Percentiles rank a stretch among this genome's conserved stretches.
Conservation (phyloP, 1,140 invertebrate species). For the Conus ventricosus region DNA sequence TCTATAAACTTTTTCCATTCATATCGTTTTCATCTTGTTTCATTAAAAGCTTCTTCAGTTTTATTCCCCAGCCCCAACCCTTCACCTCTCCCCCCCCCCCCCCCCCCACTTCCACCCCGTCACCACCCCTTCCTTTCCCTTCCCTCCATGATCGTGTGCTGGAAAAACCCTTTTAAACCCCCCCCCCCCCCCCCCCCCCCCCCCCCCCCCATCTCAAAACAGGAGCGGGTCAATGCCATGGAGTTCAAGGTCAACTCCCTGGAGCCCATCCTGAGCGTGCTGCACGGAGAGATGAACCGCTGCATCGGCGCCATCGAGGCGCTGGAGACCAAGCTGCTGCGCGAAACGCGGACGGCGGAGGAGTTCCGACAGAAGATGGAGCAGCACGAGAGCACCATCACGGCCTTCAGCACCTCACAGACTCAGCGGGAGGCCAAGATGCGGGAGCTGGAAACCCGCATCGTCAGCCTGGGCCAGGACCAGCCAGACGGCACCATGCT, state of each 20-base stretch:
- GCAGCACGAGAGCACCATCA: conserved; percentile 46
- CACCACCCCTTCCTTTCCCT: not conserved
- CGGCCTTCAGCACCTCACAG: conserved; percentile 46
- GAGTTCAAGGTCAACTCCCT: conserved; percentile 55
- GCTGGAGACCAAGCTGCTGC: conserved; percentile 30
- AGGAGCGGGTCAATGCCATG: conserved; percentile 13
- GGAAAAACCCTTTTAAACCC: too few species aligned
- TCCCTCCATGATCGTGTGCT: too few species aligned
- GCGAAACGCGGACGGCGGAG: conserved; percentile 28
- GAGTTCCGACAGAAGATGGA: conserved; percentile 36
- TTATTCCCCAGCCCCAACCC: too few species aligned
- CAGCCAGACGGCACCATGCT: conserved; percentile 62
- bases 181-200: not conserved
- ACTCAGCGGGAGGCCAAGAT: conserved; percentile 50
- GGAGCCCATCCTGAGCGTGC: conserved; percentile 55
- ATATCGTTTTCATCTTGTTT: too few species aligned
- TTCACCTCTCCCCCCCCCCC: not conserved
- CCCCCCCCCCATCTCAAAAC: not conserved
- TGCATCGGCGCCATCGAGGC: conserved; percentile 40
- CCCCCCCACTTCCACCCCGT: too few species aligned
- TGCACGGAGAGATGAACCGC: conserved; percentile 46
- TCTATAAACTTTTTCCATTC: too few species aligned
- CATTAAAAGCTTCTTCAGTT: too few species aligned
- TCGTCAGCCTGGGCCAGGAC: conserved; percentile 22
- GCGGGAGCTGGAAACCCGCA: conserved; percentile 43